A percentile compares a stretch with the other conserved stretches of the same genome.
These are phyloP conservation scores for Actias luna DNA, from an alignment of 2,888 invertebrate species.

Conservation along the genomic window DNA sequence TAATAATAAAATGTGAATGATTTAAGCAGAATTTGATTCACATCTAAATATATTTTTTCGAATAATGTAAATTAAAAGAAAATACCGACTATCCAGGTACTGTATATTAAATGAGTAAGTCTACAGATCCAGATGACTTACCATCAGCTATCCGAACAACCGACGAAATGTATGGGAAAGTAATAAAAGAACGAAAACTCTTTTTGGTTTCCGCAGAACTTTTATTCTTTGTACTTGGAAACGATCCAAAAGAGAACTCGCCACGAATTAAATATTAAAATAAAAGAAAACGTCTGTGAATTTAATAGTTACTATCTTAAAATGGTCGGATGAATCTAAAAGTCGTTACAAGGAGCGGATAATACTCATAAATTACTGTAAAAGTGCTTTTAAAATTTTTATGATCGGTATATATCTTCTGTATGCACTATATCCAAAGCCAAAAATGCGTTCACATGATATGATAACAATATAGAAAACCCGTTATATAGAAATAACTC, in stretches of 20 bases:
- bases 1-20: too few relatives aligned
- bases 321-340: background rate
- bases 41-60: too few relatives aligned
- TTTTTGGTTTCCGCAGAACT: conserved; percentile 2
- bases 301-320: background rate
- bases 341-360: background rate
- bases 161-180: background rate
- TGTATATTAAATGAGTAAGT: too few relatives aligned
- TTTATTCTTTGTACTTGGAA: conserved; percentile 3
- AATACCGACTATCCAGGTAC: too few relatives aligned
- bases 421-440: background rate
- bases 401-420: background rate
- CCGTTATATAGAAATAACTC: too few relatives aligned
- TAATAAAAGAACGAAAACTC: conserved; percentile 1
- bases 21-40: too few relatives aligned
- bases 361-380: background rate
- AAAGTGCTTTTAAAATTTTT: background rate
- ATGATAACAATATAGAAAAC: background rate
- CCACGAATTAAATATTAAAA: conserved; percentile 3
- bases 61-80: too few relatives aligned
- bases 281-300: background rate
- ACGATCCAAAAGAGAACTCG: background rate
- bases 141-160: background rate
- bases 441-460: background rate
- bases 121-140: background rate